phyloP scores from a whole-genome alignment of 1,140 invertebrate species.

The Acromyrmex charruanus region DNA sequence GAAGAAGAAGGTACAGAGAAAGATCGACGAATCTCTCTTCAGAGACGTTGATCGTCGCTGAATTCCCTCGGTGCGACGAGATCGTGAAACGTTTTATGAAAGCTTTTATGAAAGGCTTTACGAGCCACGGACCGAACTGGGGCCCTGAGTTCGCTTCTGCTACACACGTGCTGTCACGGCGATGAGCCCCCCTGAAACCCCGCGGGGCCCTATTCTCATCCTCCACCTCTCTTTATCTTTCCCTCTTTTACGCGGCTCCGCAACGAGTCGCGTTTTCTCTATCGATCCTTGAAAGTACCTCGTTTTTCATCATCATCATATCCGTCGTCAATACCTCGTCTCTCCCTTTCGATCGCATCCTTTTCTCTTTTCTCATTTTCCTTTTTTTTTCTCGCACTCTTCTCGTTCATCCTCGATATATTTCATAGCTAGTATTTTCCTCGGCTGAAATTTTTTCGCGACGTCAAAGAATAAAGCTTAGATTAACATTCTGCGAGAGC shows the following conservation, averaged over 20 bases:
- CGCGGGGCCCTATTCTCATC: conserved; percentile 42
- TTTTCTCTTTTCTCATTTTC: conserved; percentile 10
- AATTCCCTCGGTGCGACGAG: conserved; percentile 61
- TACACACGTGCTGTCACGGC: conserved; percentile 79
- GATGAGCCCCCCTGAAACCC: conserved; percentile 50
- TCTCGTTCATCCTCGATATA: background rate
- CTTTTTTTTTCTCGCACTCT: background rate
- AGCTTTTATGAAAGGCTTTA: conserved; percentile 85
- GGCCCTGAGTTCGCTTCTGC: conserved; percentile 75
- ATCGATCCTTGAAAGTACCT: conserved; percentile 61
- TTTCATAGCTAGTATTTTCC: conserved; percentile 33
- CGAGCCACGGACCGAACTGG: conserved; percentile 73
- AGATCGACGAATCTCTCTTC: conserved; percentile 36
- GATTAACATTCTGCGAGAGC: conserved; percentile 4
- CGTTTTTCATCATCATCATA: conserved; percentile 52
- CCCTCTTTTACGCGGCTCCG: conserved; percentile 8
- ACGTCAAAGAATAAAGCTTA: background rate
- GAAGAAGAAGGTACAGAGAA: conserved; percentile 1
- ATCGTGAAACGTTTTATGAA: conserved; percentile 84
- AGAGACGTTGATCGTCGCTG: conserved; percentile 52
- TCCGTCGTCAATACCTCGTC: conserved; percentile 50
- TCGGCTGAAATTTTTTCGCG: conserved; percentile 17
- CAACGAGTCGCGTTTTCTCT: conserved; percentile 56
- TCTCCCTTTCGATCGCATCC: background rate
- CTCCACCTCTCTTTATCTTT: conserved; percentile 41